Evolutionary conservation across 1,140 invertebrate genomes (phyloP), one percentile per base, ranked within the genome.

Genomic region (Heliconius himera): DNA sequence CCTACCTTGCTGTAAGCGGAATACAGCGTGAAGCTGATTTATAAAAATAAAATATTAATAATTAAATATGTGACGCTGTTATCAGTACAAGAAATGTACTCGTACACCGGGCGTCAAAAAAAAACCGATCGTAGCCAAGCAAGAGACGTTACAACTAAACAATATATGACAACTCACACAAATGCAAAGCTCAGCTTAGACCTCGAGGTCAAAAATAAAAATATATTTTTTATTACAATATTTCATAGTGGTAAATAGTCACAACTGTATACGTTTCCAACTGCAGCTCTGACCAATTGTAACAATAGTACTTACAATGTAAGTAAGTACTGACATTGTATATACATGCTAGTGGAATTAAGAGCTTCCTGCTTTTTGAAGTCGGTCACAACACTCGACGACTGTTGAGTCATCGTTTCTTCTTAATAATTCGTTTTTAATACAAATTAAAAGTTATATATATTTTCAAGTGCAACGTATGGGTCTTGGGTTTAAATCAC

Each of bases 311-410:
- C 60, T 66, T 66, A 66, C 60, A 56, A 11, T 60, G 9, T 11
- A 60, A 8, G 41, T 46, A 26, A 20, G n/a, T 60, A 60, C 54
- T 3, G 20, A 60, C 54, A 60, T 22, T 60, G 60, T 66, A 66
- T 22, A 66, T 29, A 66, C 26, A 26, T 5, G 60, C n/a, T 26
- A 2, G 22, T 29, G 60, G 60, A 66, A 66, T 66, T 66, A 66
- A 66, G 60, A 26, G 26, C 26, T 66, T 66, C 60, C 60, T 66
- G 60, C 60, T 66, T 66, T 66, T 66, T 66, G 3, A 66, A 66
- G 22, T 66, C 60, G 60, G 60, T 66, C 60, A 56, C 54, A 66
- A 66, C 60, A 26, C 22, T 26, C 60, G 60, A 66, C 26, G 22
- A 1, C 13, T 66, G 60, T 66, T 66, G 60, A 66, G 26, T 66